Conservation (phyloP, 2,888 invertebrate genomes). For the Melanargia galathea region DNA sequence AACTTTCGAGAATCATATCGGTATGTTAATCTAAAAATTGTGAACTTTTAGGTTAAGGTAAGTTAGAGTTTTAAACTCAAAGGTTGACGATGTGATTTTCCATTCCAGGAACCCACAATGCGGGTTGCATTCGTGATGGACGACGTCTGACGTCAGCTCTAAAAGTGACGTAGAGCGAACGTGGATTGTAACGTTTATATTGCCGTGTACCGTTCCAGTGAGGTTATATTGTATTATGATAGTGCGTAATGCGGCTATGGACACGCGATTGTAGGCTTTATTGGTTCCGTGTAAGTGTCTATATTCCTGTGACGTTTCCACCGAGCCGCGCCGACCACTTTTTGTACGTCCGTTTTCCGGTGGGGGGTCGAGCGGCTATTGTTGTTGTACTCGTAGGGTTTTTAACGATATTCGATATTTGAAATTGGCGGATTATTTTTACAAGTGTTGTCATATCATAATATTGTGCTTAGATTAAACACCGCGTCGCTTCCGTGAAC, state of each 20-base stretch:
- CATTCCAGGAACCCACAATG: constrained; percentile 75
- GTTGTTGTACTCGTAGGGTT: constrained; percentile 60
- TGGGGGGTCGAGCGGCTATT: constrained; percentile 50
- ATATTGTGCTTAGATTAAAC: constrained; percentile 57
- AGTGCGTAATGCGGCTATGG: constrained; percentile 34
- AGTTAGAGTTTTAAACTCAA: background rate
- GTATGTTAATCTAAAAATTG: background rate
- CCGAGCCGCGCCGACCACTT: constrained; percentile 5
- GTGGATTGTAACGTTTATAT: constrained; percentile 36
- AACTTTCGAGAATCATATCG: background rate
- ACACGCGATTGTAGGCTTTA: constrained; percentile 40
- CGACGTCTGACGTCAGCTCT: constrained; percentile 69
- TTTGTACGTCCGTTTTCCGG: constrained; percentile 18
- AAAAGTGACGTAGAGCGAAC: constrained; percentile 51
- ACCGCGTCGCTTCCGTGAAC: constrained; percentile 56
- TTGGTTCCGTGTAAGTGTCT: constrained; percentile 44
- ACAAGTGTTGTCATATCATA: constrained; percentile 66
- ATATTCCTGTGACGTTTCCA: constrained; percentile 41
- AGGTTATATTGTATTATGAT: constrained; percentile 40
- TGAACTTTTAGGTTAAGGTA: background rate
- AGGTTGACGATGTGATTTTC: background rate
- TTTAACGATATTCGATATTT: constrained; percentile 39
- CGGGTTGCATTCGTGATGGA: constrained; percentile 80
- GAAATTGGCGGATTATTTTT: constrained; percentile 49
- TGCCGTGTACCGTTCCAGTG: constrained; percentile 45